Conservation (phyloP, 2,888 invertebrate species). For the Acleris cristana region DNA sequence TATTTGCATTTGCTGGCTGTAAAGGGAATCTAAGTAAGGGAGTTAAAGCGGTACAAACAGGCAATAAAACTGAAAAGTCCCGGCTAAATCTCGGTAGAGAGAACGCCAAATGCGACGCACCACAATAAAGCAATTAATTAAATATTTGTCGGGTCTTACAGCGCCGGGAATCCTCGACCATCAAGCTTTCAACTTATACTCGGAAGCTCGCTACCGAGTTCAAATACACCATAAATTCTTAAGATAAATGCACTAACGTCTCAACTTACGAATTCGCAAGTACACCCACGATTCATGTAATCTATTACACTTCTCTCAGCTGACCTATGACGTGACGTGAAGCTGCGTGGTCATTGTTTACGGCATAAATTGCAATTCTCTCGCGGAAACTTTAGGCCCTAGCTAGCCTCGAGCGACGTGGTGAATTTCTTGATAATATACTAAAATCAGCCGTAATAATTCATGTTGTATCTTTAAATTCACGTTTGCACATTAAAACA, state of each 20-base stretch:
- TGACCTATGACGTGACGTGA: slow-evolving; percentile 51
- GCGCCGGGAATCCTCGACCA: slow-evolving; percentile 36
- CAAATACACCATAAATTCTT: slow-evolving; percentile 30
- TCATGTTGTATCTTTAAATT: slow-evolving; percentile 60
- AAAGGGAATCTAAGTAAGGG: slow-evolving; percentile 7
- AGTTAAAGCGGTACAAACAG: slow-evolving; percentile 14
- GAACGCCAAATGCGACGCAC: slow-evolving; percentile 40
- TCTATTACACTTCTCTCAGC: slow-evolving; percentile 46
- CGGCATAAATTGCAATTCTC: slow-evolving; percentile 58
- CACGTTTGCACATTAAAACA: slow-evolving; percentile 62
- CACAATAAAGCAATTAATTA: slow-evolving; percentile 49
- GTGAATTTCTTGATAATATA: slow-evolving; percentile 58
- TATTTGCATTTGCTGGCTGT: too few relatives aligned
- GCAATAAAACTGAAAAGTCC: slow-evolving; percentile 38
- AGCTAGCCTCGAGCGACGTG: slow-evolving; percentile 56
- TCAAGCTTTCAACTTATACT: slow-evolving; percentile 27
- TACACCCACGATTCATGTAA: slow-evolving; percentile 35
- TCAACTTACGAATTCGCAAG: slow-evolving; percentile 22
- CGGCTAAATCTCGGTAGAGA: slow-evolving; percentile 33
- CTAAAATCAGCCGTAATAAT: slow-evolving; percentile 58
- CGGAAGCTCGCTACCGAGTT: slow-evolving; percentile 23
- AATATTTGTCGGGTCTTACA: slow-evolving; percentile 43
- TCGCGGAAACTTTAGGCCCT: slow-evolving; percentile 54
- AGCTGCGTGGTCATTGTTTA: slow-evolving; percentile 58
- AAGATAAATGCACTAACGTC: slow-evolving; percentile 31